Conservation (phyloP, 92 coral and sea anemone species). For the Siderastrea siderea region DNA sequence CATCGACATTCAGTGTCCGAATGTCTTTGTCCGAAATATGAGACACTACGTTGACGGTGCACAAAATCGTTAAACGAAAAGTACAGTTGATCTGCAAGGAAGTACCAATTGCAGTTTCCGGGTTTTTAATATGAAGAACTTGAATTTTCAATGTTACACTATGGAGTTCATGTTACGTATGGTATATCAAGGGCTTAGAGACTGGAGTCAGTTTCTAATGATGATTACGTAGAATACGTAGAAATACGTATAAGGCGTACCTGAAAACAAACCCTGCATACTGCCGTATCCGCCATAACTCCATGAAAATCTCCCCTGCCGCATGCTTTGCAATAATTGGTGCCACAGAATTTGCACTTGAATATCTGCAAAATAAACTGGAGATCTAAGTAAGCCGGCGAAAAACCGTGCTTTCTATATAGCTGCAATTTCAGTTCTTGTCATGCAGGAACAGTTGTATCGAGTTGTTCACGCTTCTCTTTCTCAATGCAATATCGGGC, state of each 20-base stretch:
- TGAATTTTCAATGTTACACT: too few species aligned
- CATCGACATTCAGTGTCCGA: too few species aligned
- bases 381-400: not conserved
- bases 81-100: too few species aligned
- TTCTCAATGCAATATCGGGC: not conserved
- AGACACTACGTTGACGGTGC: too few species aligned
- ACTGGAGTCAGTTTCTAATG: too few species aligned
- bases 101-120: too few species aligned
- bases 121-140: too few species aligned
- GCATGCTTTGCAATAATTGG: conserved; percentile 87
- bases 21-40: too few species aligned
- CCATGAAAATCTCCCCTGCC: conserved; percentile 92
- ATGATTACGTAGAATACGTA: too few species aligned
- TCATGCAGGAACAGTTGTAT: not conserved
- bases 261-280: conserved; percentile 90
- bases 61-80: too few species aligned
- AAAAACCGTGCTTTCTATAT: not conserved
- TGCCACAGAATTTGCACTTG: conserved; percentile 89
- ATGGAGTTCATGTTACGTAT: too few species aligned
- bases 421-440: not conserved
- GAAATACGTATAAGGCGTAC: conserved; percentile 20
- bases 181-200: too few species aligned
- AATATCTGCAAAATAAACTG: conserved; percentile 60
- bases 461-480: not conserved
- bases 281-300: conserved; percentile 74